phyloP scores from a whole-genome alignment of 1,140 invertebrate genomes.

The Hormaphis cornu region DNA sequence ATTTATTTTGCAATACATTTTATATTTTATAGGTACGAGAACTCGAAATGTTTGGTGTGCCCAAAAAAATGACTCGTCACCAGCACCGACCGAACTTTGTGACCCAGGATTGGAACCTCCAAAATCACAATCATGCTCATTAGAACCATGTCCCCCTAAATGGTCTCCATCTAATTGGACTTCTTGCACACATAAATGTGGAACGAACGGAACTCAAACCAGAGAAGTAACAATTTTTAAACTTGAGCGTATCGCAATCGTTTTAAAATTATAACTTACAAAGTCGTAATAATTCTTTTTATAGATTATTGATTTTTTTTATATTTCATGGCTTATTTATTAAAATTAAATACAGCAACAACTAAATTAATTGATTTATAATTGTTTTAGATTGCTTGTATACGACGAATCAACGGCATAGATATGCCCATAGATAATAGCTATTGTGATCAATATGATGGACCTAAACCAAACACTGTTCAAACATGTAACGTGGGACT shows the following conservation, averaged over 20 bases:
- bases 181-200: constrained; percentile 71
- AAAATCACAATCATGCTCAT: constrained; percentile 60
- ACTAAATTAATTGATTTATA: too few relatives aligned
- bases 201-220: constrained; percentile 58
- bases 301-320: not conserved
- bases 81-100: constrained; percentile 67
- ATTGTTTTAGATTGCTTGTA: not conserved
- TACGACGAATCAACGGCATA: not conserved
- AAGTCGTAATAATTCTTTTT: not conserved
- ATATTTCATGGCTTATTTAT: too few relatives aligned
- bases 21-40: constrained; percentile 53
- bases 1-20: too few relatives aligned
- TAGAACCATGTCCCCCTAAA: constrained; percentile 66
- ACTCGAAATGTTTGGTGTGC: constrained; percentile 62
- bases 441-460: constrained; percentile 56
- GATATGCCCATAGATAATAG: constrained; percentile 53
- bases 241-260: too few relatives aligned
- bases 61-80: constrained; percentile 52
- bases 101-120: constrained; percentile 60
- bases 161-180: constrained; percentile 77
- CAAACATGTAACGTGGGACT: constrained; percentile 66
- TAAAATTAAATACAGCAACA: too few relatives aligned
- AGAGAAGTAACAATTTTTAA: constrained; percentile 45
- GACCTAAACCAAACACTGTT: constrained; percentile 57
- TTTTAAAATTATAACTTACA: too few relatives aligned